Evolutionary conservation across 1,140 invertebrate species (phyloP).

Genomic region (Solenopsis fugax): DNA sequence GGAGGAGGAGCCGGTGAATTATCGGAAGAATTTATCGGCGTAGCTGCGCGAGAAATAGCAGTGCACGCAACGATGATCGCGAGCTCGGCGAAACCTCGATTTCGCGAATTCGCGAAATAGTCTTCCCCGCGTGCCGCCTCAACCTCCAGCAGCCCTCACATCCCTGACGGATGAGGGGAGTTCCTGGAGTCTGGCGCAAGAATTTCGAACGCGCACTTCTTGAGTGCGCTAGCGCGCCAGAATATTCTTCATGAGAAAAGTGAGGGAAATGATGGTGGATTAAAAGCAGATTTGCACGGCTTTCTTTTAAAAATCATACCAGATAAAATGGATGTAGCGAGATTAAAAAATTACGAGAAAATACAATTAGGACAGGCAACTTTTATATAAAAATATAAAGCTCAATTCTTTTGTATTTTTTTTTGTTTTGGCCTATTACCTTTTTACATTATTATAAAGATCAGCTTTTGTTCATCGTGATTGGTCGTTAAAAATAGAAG

Average conservation of each 20-base stretch:
- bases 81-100: slow-evolving; percentile 42
- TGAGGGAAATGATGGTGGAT: not conserved
- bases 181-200: slow-evolving; percentile 44
- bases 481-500: not conserved
- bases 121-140: slow-evolving; percentile 38
- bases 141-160: not conserved
- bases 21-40: slow-evolving; percentile 58
- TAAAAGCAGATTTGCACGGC: slow-evolving; percentile 10
- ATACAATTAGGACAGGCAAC: not conserved
- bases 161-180: slow-evolving; percentile 6
- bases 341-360: not conserved
- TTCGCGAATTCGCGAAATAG: slow-evolving; percentile 71
- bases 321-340: not conserved
- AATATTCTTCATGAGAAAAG: slow-evolving; percentile 39
- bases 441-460: too few species aligned
- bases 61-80: slow-evolving; percentile 45
- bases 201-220: slow-evolving; percentile 62
- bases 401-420: not conserved
- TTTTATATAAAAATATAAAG: not conserved
- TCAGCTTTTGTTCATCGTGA: not conserved
- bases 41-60: slow-evolving; percentile 52
- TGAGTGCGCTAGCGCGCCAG: slow-evolving; percentile 22
- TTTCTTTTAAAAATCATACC: not conserved
- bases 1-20: slow-evolving; percentile 28
- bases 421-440: too few species aligned